A percentile compares a stretch with the other conserved stretches of the same genome.
Evolutionary conservation across 2,797 vertebrate species (phyloP).

Genomic region (Pachyuromys duprasi): DNA sequence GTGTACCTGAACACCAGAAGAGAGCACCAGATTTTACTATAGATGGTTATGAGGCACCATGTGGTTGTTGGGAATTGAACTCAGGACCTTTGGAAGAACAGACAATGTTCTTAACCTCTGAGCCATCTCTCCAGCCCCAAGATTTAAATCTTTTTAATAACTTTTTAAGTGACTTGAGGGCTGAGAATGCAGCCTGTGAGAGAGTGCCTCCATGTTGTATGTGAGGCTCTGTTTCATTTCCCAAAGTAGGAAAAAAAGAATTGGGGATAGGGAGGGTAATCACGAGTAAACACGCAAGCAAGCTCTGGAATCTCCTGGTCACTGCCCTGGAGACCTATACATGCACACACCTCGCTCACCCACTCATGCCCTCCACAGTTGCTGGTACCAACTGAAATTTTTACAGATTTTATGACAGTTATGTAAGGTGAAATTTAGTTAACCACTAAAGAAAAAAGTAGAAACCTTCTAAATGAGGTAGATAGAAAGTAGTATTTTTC

Average conservation of each 20-base stretch:
- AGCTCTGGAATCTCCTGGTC: not conserved
- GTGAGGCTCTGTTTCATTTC: not conserved
- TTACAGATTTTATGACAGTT: slow-evolving; percentile 65
- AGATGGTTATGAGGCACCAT: no score
- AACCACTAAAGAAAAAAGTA: slow-evolving; percentile 65
- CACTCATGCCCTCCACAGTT: not conserved
- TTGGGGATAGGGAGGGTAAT: not conserved
- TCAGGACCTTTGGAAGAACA: no score
- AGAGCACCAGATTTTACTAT: no score
- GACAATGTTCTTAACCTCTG: no score
- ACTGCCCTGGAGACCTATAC: not conserved
- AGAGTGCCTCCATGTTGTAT: not conserved
- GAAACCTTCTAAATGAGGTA: slow-evolving; percentile 70
- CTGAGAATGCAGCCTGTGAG: not conserved
- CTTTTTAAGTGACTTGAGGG: not conserved
- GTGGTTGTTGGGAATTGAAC: no score
- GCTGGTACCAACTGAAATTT: slow-evolving; percentile 50
- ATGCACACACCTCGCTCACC: not conserved
- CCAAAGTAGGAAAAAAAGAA: not conserved
- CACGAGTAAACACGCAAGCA: not conserved
- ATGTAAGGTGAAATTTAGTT: slow-evolving; percentile 73
- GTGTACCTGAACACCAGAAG: no score
- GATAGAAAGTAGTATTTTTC: slow-evolving; percentile 77
- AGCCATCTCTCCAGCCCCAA: no score
- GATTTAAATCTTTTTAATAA: not conserved